Base-by-base conservation (phyloP, 2,113 vertebrate species). In the Trogon surrucura region DNA sequence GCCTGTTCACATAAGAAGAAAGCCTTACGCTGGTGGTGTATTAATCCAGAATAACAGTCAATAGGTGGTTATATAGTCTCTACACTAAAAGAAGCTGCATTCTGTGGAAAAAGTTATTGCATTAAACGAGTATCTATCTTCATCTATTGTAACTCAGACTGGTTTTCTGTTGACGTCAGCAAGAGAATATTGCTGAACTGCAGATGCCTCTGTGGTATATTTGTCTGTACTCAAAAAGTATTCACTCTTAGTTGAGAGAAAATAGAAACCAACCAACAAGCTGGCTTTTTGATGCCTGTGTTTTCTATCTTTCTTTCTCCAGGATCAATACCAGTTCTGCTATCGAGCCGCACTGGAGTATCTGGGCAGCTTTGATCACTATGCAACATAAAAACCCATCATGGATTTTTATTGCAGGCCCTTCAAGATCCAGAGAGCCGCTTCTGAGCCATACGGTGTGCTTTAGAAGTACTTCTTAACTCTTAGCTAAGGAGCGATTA, bases 311-410 rank as follows among this genome's bases (percentile, higher is more conserved):
- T 88, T 60, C 80, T 88, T 96, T 91, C 78, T 95, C 23, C 96
- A 99, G 99, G 99, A 99, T 98, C 99, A 99, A 97, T 99, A 99
- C 96, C 99, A 99, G 97, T 99, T 99, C 98, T 99, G 99, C 97
- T 99, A 99, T 97, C 98, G 99, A 98, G 99, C 99, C 85, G 99
- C 99, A 92, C 97, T 99, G 97, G 99, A 99, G 96, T 99, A 99
- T 98, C 98, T 99, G 98, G 99, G 99, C 98, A 99, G 99, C 98
- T 99, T 99, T 98, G 99, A 99, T 98, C 99, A 99, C 99, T 99
- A 99, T 99, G 99, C 99, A 99, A 99, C 99, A 98, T 99, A 99
- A 98, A 98, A 98, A 98, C 98, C 98, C 97, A 74, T 95, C 97
- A 75, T 96, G 98, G 98, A 98, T 98, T 98, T 98, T 98, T 98